These are phyloP conservation scores for Saxicola maurus DNA, from an alignment of 2,797 vertebrate species.

Conservation along the genomic window DNA sequence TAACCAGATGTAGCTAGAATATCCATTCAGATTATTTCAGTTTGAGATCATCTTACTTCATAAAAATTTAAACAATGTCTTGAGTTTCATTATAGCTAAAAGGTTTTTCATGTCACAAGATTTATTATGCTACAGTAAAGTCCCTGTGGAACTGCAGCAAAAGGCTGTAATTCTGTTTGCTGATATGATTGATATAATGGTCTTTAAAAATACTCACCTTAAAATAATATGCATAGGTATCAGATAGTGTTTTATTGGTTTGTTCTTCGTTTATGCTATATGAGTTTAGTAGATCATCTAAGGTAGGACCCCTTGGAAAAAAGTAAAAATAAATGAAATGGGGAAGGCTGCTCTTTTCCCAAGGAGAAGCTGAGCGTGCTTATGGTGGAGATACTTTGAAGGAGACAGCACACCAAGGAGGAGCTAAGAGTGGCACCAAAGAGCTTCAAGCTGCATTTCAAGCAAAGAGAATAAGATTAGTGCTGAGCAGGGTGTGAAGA, in stretches of 20 bases:
- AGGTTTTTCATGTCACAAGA: constrained; percentile 12
- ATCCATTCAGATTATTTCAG: not conserved
- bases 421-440: not conserved
- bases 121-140: not conserved
- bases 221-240: not conserved
- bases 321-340: not conserved
- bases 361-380: not conserved
- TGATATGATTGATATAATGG: not conserved
- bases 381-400: not conserved
- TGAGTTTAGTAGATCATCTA: not conserved
- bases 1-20: not conserved
- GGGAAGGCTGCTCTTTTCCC: not conserved
- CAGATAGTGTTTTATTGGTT: not conserved
- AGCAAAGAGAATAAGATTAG: not conserved
- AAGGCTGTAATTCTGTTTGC: not conserved
- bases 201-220: not conserved
- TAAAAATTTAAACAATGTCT: constrained; percentile 24
- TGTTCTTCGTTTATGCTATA: not conserved
- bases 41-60: constrained; percentile 16
- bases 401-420: not conserved
- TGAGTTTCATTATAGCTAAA: constrained; percentile 13
- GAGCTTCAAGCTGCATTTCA: not conserved
- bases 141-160: not conserved
- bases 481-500: not conserved
- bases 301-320: not conserved